Evolutionary conservation across 53 echinoderm and acorn worm genomes (phyloP).

Genomic region (Holothuria leucospilota): DNA sequence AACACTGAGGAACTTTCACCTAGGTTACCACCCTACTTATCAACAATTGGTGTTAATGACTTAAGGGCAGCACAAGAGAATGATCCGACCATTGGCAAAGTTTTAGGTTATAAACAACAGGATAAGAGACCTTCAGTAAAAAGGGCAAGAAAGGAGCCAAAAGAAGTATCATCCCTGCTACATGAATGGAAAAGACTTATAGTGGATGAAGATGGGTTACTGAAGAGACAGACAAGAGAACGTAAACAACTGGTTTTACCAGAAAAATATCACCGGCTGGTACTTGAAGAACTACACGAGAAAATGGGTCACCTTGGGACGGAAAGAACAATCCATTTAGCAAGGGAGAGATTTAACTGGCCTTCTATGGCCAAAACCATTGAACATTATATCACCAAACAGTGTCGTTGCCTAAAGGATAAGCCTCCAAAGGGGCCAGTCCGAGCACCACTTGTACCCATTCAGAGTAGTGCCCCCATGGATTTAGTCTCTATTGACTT

Average conservation of each 20-base stretch:
- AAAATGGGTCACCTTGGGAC: no score
- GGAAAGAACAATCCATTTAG: no score
- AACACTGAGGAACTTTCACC: not conserved
- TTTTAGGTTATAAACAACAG: not conserved
- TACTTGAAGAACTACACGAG: no score
- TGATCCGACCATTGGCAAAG: not conserved
- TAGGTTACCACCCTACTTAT: not conserved
- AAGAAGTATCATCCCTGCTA: constrained; percentile 11
- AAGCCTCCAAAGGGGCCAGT: no score
- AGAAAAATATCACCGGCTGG: no score
- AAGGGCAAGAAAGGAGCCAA: not conserved
- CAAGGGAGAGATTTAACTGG: not conserved
- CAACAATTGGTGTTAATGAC: not conserved
- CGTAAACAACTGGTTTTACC: no score
- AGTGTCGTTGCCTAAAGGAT: no score
- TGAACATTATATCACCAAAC: no score
- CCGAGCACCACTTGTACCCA: not conserved
- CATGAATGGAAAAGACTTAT: constrained; percentile 59
- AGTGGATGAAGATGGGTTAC: no score
- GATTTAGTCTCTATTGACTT: not conserved
- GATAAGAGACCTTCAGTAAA: no score
- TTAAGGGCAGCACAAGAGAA: not conserved
- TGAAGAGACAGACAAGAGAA: no score
- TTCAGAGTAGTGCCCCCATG: not conserved
- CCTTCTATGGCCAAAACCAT: not conserved